Base-by-base conservation (phyloP, 1,140 invertebrate genomes). In the Prorops nasuta region DNA sequence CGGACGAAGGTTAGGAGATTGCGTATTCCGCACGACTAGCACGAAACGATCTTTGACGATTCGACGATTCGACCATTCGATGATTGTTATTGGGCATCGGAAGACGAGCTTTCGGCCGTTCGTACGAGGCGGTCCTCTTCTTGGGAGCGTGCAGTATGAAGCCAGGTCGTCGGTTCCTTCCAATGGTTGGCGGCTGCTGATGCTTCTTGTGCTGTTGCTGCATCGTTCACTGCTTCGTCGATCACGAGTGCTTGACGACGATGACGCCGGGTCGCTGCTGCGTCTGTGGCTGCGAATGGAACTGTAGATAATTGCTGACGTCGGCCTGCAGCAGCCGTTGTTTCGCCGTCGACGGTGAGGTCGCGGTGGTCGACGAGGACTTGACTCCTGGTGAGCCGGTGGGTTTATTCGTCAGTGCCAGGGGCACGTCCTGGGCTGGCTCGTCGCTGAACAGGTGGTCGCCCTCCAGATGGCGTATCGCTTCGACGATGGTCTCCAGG, bases 401-500 rank as follows among this genome's bases (percentile, higher is more conserved):
- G 6, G 72, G 74, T 64, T 83, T 86, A 63, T 83, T 89, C 41
- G 86, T 91, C 21, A 91, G 71, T 3, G 89, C 89, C 4, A 91
- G 73, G 0, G 89, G 89, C 3, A 83, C 84, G 51, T 91, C 88
- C 41, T 81, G 79, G 39, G 78, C 80, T 3, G 83, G 78, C 61
- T 88, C 87, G 60, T 91, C 89, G 53, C 83, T 83, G 70, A 94
- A 94, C 58, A 94, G 75, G 71, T 94, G 90, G 71, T 96, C 92
- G 6, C 96, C 95, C 73, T 98, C 96, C 46, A 98, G 78, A 66
- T 96, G 95, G 28, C 94, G 84, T 58, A 98, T 98, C 18, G 96
- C 96, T 70, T 98, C 95, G 7, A 98, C 94, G 51, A 98, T 98
- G 1, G 96, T 98, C 71, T 98, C 94, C 49, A 98, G 79, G 72